Evolutionary conservation across 2,888 invertebrate species (phyloP).

Genomic region (Cactoblastis cactorum): DNA sequence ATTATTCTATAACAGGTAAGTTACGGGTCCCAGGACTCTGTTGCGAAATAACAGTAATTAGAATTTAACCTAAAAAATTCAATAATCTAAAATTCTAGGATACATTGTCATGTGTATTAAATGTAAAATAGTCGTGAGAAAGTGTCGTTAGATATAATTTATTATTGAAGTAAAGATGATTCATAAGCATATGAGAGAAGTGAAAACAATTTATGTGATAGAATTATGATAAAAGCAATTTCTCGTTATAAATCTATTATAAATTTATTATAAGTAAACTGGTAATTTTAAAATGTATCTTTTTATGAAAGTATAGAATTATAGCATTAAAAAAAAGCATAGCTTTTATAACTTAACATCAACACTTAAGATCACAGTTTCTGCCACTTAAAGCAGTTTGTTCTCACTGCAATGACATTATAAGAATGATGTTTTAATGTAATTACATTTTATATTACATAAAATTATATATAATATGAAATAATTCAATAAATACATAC

Average conservation of each 20-base stretch:
- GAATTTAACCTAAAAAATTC: slow-evolving; percentile 36
- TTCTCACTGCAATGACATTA: slow-evolving; percentile 38
- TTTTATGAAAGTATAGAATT: background rate
- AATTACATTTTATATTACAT: too few species aligned
- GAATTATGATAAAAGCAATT: background rate
- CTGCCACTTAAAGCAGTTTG: slow-evolving; percentile 42
- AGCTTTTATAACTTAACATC: slow-evolving; percentile 38
- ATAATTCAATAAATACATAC: slow-evolving; percentile 33
- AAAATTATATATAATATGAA: slow-evolving; percentile 39
- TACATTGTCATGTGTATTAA: slow-evolving; percentile 28
- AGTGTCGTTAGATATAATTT: slow-evolving; percentile 36
- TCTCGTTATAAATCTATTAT: background rate
- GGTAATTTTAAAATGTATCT: background rate
- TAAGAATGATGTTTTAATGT: slow-evolving; percentile 34
- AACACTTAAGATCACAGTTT: slow-evolving; percentile 58
- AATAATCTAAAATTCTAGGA: slow-evolving; percentile 37
- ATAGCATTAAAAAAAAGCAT: background rate
- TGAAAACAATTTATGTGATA: slow-evolving; percentile 14
- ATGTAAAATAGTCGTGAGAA: too few species aligned
- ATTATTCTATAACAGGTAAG: slow-evolving; percentile 19
- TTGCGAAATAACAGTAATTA: slow-evolving; percentile 34
- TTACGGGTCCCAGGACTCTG: slow-evolving; percentile 36
- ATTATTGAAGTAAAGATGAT: slow-evolving; percentile 24
- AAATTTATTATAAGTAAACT: background rate
- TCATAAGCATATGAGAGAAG: slow-evolving; percentile 18